Evolutionary conservation across 92 coral and sea anemone species (phyloP).

Genomic region (Bergia sp.): DNA sequence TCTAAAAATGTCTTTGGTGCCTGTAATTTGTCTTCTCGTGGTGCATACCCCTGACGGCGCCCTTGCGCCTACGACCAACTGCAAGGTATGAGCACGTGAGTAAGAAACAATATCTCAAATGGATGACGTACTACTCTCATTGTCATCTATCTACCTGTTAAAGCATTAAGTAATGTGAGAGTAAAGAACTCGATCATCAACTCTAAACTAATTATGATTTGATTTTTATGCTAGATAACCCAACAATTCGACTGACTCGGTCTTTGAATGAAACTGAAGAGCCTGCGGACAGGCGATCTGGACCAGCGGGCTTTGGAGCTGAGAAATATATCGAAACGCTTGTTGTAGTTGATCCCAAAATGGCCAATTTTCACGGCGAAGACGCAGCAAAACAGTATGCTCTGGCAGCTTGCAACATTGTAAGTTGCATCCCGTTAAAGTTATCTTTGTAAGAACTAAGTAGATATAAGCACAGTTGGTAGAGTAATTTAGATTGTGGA

Average conservation of each 20-base stretch:
- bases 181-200: no score
- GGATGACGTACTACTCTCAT: no score
- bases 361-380: conserved; percentile 99
- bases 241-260: conserved; percentile 79
- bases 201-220: no score
- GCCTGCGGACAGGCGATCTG: conserved; percentile 56
- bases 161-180: no score
- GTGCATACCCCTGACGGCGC: no score
- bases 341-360: conserved; percentile 96
- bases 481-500: no score
- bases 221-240: conserved; percentile 69
- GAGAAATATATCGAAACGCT: conserved; percentile 95
- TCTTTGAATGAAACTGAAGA: conserved; percentile 72
- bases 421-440: conserved; percentile 57
- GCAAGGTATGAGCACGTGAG: no score
- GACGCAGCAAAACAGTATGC: conserved; percentile 98
- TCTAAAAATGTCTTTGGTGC: no score
- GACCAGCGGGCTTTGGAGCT: conserved; percentile 88
- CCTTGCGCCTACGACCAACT: no score
- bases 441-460: not conserved
- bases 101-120: no score
- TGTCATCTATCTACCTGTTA: no score
- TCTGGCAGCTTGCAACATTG: conserved; percentile 94
- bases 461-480: not conserved
- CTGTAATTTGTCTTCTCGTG: no score